Conservation (phyloP, 2,113 vertebrate genomes). For the Cyphomyrus plagiostoma region DNA sequence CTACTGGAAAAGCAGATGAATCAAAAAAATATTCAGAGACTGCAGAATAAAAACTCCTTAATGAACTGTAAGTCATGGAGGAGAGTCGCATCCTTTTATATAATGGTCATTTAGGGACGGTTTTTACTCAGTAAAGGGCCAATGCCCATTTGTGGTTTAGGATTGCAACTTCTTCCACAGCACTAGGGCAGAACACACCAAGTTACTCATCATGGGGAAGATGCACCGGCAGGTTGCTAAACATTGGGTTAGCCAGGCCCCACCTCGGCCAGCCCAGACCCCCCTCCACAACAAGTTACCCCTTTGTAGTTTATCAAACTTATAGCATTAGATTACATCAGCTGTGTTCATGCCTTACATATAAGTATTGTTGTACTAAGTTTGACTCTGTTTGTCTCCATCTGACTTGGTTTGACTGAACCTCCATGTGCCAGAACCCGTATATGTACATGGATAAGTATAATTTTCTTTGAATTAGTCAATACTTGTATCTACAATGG, state of each 20-base stretch:
- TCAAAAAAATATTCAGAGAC: background rate
- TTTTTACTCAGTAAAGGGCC: background rate
- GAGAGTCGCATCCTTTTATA: background rate
- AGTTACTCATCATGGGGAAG: background rate
- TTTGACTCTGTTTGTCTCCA: background rate
- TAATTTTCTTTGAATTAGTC: background rate
- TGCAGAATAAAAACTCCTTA: background rate
- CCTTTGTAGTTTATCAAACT: background rate
- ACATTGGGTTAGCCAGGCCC: background rate
- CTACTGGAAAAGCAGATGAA: background rate
- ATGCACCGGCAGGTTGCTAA: background rate
- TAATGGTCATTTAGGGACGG: background rate
- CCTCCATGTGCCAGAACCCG: background rate
- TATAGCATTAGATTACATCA: background rate
- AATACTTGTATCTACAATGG: background rate
- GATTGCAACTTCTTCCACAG: background rate
- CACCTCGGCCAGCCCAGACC: background rate
- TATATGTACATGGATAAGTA: background rate
- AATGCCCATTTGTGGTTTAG: background rate
- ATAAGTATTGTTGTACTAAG: background rate
- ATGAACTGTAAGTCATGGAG: background rate
- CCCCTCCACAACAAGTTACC: background rate
- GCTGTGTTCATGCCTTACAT: background rate
- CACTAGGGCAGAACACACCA: background rate
- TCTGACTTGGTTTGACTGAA: background rate